These are phyloP conservation scores for Serripes groenlandicus DNA, from an alignment of 2,888 invertebrate species.

Conservation along the genomic window DNA sequence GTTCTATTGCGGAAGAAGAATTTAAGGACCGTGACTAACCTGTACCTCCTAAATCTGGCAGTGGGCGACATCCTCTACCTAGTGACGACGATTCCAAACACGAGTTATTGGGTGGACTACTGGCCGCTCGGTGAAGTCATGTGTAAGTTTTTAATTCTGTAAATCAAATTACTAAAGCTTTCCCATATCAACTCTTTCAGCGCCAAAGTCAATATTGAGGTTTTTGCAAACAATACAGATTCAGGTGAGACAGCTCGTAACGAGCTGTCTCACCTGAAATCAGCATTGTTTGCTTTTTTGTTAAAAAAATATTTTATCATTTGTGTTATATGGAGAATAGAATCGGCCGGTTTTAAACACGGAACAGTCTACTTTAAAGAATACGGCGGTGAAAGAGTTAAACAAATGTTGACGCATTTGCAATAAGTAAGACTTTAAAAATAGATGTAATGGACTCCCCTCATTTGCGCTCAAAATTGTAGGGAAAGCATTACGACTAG, in stretches of 20 bases:
- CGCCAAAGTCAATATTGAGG: background rate
- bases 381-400: too few species aligned
- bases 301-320: too few species aligned
- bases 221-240: background rate
- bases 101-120: conserved; percentile 43
- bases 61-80: conserved; percentile 63
- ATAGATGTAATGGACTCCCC: too few species aligned
- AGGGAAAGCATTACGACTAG: too few species aligned
- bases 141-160: conserved; percentile 61
- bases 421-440: too few species aligned
- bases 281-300: background rate
- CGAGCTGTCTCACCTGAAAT: background rate
- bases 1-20: conserved; percentile 56
- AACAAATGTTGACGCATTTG: too few species aligned
- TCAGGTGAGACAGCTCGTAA: background rate
- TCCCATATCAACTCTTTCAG: background rate
- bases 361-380: too few species aligned
- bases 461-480: too few species aligned
- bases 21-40: conserved; percentile 63
- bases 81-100: conserved; percentile 58
- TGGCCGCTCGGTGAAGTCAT: conserved; percentile 66
- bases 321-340: too few species aligned
- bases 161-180: too few species aligned
- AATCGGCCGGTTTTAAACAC: too few species aligned
- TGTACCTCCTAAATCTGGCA: conserved; percentile 63